Evolutionary conservation across 2,888 invertebrate genomes (phyloP).

Genomic region (Platerodrilus igneus): DNA sequence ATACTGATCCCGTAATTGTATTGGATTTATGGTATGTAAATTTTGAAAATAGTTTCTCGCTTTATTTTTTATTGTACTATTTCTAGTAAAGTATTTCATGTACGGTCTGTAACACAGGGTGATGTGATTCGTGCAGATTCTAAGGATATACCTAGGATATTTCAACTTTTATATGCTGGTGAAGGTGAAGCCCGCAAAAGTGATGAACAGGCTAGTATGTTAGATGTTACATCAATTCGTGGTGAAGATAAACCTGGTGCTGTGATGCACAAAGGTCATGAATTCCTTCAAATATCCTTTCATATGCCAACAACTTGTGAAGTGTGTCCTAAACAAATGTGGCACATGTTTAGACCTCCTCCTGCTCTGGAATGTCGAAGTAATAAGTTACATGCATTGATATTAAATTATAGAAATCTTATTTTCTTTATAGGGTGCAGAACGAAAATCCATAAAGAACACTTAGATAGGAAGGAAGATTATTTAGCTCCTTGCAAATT

Average conservation of each 20-base stretch:
- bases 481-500: slow-evolving; percentile 93
- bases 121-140: slow-evolving; percentile 98
- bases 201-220: slow-evolving; percentile 53
- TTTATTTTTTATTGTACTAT: slow-evolving; percentile 8
- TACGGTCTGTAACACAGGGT: slow-evolving; percentile 96
- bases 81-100: slow-evolving; percentile 95
- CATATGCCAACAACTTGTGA: slow-evolving; percentile 99
- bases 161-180: slow-evolving; percentile 93
- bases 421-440: slow-evolving; percentile 69
- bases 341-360: slow-evolving; percentile 97
- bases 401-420: too few species aligned
- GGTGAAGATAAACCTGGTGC: slow-evolving; percentile 57
- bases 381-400: slow-evolving; percentile 49
- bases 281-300: slow-evolving; percentile 92
- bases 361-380: slow-evolving; percentile 96
- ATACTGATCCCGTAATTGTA: slow-evolving; percentile 90
- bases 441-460: slow-evolving; percentile 96
- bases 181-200: slow-evolving; percentile 89
- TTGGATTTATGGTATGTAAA: slow-evolving; percentile 82
- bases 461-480: slow-evolving; percentile 80
- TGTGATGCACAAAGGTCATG: slow-evolving; percentile 85
- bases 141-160: slow-evolving; percentile 98
- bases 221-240: slow-evolving; percentile 54
- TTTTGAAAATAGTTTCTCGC: slow-evolving; percentile 3
- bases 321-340: slow-evolving; percentile 93